phyloP scores from a whole-genome alignment of 2,113 vertebrate genomes.

The Recurvirostra avosetta region DNA sequence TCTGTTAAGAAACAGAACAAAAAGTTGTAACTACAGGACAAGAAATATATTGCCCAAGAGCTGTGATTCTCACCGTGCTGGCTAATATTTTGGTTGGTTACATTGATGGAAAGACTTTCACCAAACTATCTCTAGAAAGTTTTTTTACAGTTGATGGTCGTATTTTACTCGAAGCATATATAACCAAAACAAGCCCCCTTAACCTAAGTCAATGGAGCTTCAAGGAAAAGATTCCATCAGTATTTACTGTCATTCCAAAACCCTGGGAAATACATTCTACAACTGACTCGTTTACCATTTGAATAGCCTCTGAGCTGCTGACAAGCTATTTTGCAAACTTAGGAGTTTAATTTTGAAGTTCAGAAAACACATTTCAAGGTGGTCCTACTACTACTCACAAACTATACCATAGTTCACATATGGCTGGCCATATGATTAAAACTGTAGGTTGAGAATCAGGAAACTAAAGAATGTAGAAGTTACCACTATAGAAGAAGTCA shows the following conservation, averaged over 20 bases:
- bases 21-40: background rate
- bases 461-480: background rate
- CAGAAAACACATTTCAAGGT: background rate
- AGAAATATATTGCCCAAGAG: background rate
- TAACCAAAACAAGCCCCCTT: background rate
- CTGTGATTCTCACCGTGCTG: background rate
- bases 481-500: background rate
- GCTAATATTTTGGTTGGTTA: background rate
- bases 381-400: background rate
- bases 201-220: rapidly evolving
- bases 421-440: background rate
- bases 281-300: background rate
- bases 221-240: background rate
- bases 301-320: background rate
- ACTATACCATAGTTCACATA: background rate
- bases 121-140: background rate
- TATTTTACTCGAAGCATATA: background rate
- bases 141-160: background rate
- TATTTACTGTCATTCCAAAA: background rate
- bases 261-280: background rate
- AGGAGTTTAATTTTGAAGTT: background rate
- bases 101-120: background rate
- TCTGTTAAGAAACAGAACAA: background rate
- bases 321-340: background rate
- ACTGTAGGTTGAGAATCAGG: background rate